Evolutionary conservation across 1,140 invertebrate species (phyloP).

Genomic region (Aethina tumida): DNA sequence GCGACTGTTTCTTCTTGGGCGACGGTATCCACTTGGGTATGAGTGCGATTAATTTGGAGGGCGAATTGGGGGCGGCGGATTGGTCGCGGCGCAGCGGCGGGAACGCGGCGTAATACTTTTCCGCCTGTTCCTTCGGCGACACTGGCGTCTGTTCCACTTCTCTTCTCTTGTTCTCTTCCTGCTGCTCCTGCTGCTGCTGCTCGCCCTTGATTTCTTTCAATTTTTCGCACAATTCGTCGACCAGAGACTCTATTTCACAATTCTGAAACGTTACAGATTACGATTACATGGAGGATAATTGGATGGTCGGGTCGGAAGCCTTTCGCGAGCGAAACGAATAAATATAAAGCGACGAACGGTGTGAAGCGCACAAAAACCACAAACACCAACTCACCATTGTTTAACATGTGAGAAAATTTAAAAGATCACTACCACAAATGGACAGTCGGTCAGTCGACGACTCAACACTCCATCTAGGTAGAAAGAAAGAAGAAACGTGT

Average conservation of each 20-base stretch:
- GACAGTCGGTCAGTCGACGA: too few relatives aligned
- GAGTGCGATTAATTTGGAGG: constrained; percentile 21
- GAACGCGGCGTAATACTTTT: constrained; percentile 33
- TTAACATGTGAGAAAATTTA: too few relatives aligned
- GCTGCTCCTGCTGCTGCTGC: constrained; percentile 4
- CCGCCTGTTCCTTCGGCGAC: constrained; percentile 27
- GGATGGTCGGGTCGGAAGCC: too few relatives aligned
- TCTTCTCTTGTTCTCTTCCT: neutral
- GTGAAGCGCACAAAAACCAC: too few relatives aligned
- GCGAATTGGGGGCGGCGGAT: constrained; percentile 3
- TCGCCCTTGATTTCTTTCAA: constrained; percentile 36
- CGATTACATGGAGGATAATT: too few relatives aligned
- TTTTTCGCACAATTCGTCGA: constrained; percentile 48
- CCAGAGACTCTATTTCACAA: constrained; percentile 45
- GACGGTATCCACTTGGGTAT: constrained; percentile 26
- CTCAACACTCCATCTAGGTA: too few relatives aligned
- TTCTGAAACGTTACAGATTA: constrained; percentile 40
- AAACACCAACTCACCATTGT: too few relatives aligned
- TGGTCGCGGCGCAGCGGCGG: constrained; percentile 20
- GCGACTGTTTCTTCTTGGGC: constrained; percentile 20
- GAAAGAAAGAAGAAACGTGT: neutral
- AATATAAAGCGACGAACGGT: too few relatives aligned
- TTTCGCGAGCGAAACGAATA: too few relatives aligned
- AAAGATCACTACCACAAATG: too few relatives aligned
- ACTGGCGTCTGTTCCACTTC: constrained; percentile 14